phyloP scores from a whole-genome alignment of 1,140 invertebrate species.

The Drosophila busckii region DNA sequence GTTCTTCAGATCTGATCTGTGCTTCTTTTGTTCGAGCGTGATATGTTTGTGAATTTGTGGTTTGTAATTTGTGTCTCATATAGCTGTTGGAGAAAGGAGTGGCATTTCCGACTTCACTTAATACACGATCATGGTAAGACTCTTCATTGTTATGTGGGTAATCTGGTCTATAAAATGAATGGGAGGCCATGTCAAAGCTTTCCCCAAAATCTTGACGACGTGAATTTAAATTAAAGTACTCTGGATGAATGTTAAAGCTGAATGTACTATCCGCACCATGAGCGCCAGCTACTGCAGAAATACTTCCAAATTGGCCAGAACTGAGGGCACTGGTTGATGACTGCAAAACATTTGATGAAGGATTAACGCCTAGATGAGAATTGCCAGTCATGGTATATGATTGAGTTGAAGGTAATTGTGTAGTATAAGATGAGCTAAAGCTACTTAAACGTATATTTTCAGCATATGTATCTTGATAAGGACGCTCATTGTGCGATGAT shows the following conservation, averaged over 20 bases:
- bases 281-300: conserved; percentile 62
- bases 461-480: conserved; percentile 28
- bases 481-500: conserved; percentile 36
- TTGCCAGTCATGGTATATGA: conserved; percentile 37
- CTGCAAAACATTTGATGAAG: conserved; percentile 44
- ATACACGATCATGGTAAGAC: conserved; percentile 55
- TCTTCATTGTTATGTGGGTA: conserved; percentile 29
- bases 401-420: conserved; percentile 21
- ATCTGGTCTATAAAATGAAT: conserved; percentile 42
- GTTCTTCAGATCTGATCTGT: conserved; percentile 43
- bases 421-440: conserved; percentile 15
- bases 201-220: conserved; percentile 14
- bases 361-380: conserved; percentile 37
- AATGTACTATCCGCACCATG: conserved; percentile 71
- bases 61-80: conserved; percentile 9
- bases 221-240: conserved; percentile 32
- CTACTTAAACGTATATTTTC: conserved; percentile 39
- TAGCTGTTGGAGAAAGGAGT: conserved; percentile 43
- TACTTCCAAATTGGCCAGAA: conserved; percentile 56
- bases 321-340: conserved; percentile 60
- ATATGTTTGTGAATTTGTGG: conserved; percentile 29
- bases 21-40: no score
- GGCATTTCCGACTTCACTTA: conserved; percentile 16
- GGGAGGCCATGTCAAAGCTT: conserved; percentile 37
- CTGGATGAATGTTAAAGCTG: conserved; percentile 70